phyloP scores from a whole-genome alignment of 2,797 vertebrate species.

The Pelochelys cantorii region DNA sequence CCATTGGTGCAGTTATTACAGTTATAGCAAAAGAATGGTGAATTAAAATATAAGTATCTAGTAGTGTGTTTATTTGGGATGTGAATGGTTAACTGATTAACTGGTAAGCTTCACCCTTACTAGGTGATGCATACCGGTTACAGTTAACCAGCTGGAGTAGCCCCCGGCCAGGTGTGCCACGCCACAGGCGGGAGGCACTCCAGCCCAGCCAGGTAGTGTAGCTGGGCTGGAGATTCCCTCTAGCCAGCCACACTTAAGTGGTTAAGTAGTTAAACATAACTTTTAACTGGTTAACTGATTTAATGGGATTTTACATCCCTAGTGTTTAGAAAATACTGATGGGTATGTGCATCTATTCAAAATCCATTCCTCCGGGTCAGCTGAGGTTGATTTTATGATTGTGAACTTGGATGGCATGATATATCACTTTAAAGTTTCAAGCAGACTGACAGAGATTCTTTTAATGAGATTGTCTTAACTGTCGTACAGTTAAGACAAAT shows the following conservation, averaged over 20 bases:
- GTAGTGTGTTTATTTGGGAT: not conserved
- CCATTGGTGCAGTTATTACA: rapidly evolving
- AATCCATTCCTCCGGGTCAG: not conserved
- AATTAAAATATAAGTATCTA: not conserved
- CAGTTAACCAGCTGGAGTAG: too few species aligned
- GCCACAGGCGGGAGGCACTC: too few species aligned
- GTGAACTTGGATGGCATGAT: not conserved
- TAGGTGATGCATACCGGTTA: too few species aligned
- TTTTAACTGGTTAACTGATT: too few species aligned
- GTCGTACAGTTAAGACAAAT: not conserved
- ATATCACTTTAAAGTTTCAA: not conserved
- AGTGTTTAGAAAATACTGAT: rapidly evolving
- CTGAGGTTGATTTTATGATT: not conserved
- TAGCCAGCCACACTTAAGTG: too few species aligned
- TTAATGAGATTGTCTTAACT: not conserved
- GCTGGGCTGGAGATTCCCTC: too few species aligned
- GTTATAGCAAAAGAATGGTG: not conserved
- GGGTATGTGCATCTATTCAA: rapidly evolving
- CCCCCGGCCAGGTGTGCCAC: too few species aligned
- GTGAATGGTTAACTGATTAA: too few species aligned
- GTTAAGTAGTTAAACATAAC: too few species aligned
- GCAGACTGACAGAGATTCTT: not conserved
- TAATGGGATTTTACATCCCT: too few species aligned
- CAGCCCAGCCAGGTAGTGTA: too few species aligned
- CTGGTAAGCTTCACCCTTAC: too few species aligned